phyloP scores from a whole-genome alignment of 1,140 invertebrate genomes.

The Batillaria attramentaria region DNA sequence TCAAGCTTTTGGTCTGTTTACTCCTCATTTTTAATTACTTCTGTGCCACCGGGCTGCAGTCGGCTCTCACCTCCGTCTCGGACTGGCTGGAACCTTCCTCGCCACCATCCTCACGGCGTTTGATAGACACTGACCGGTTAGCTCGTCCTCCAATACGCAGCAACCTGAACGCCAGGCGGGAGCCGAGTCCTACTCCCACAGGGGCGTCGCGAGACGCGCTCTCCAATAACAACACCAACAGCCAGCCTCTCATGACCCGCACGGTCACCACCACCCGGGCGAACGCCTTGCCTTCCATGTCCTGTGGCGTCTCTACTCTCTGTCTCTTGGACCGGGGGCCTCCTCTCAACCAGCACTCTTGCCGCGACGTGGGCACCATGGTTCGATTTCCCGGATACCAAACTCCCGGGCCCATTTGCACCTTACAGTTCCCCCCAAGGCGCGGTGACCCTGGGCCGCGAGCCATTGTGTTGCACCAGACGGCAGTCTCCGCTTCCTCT shows the following conservation, averaged over 20 bases:
- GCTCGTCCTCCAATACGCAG: background rate
- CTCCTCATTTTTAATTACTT: constrained; percentile 9
- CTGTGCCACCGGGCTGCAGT: background rate
- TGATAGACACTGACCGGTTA: background rate
- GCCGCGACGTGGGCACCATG: constrained; percentile 20
- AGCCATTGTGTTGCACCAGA: no score
- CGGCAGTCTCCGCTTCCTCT: no score
- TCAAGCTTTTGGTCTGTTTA: constrained; percentile 7
- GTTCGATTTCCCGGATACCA: constrained; percentile 15
- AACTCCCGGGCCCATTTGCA: background rate
- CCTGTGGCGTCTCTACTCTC: background rate
- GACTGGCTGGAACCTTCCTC: background rate
- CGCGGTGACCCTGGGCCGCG: no score
- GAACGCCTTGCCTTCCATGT: constrained; percentile 5
- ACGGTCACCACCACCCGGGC: background rate
- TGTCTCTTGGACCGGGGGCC: background rate
- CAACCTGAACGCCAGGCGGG: background rate
- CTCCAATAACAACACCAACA: constrained; percentile 23
- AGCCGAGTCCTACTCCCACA: background rate
- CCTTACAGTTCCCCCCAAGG: constrained; percentile 10
- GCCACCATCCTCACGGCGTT: background rate
- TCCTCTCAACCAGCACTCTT: background rate
- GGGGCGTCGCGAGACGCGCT: background rate
- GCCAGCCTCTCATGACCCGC: background rate
- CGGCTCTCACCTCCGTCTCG: background rate